Base-by-base conservation (phyloP, 2,888 invertebrate genomes). In the Falcaria lacertinaria region DNA sequence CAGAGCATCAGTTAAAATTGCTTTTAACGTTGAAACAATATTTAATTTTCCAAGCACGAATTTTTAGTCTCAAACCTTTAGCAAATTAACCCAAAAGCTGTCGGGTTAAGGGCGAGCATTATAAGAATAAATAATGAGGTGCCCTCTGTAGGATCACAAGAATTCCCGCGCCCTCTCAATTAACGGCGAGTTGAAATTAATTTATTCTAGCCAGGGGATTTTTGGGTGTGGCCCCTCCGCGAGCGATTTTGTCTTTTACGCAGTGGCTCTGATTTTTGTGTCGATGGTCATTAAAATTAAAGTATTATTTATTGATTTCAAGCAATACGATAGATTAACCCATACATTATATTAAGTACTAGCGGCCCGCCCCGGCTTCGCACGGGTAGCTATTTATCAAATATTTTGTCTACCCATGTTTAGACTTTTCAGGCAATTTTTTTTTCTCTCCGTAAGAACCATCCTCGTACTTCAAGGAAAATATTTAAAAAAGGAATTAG, bases 41-140 rank as follows among this genome's bases (percentile, higher is more conserved):
- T 54, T 57, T 48, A 47, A 66, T 58, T 75, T 73, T 68, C 73
- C 43, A 45, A 54, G 60, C 73, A 72, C 73, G 74, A 70, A 63
- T 73, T 78, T 73, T 66, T 69, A 63, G 64, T 61, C 63, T 52
- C 58, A 58, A 62, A 57, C 78, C 78, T 68, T 74, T 69, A 55
- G 54, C 70, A 71, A 80, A 81, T 81, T 80, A 81, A 75, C 80
- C 72, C 74, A 39, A 64, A 60, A 56, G 67, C 64, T 63, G 65
- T 51, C 50, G 74, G 74, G 78, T 61, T 72, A 73, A 71, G 62
- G 68, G 69, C 59, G 50, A 61, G 60, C 74, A 78, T 78, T 78
- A 74, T 79, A 75, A 78, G 81, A 83, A 83, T 83, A 80, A 80
- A 78, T 81, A 80, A 83, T 78, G 80, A 81, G 74, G 42, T 52